Base-by-base conservation (phyloP, 2,888 invertebrate species). In the Theretra japonica region DNA sequence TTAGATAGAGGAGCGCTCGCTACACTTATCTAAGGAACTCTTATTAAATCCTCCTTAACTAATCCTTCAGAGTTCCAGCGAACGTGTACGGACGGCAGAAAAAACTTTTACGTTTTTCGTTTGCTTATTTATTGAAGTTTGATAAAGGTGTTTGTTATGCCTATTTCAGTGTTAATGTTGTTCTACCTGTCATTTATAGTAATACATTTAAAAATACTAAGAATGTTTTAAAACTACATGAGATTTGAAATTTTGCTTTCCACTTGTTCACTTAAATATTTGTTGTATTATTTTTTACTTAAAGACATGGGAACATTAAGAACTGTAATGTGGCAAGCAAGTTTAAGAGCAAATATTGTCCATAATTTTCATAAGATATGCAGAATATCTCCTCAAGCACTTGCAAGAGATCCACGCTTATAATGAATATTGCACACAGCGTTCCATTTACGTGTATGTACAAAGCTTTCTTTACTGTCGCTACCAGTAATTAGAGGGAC, bases 21-120 rank as follows among this genome's bases (percentile, higher is more conserved):
- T 87, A 88, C 90, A 90, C 91, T 92, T 91, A 91, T 89, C 91
- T 91, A 85, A 90, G 88, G 84, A 91, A 90, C 91, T 92, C 92
- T 92, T 93, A 93, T 93, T 93, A 92, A 93, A 93, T 91, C 92
- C 91, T 91, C 88, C 89, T 91, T 89, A 90, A 91, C 92, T 93
- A 93, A 93, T 93, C 92, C 92, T 88, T 89, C 86, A 86, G 83
- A 73, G 72, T 74, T 73, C 75, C 75, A 75, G 75, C 62, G 56
- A 62, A 56, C 69, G 50, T 33, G 87, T 90, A 93, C 76, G 71
- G 90, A 75, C 75, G 70, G 88, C 89, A 92, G 83, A 79, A 80
- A 62, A 65, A 65, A 41, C 6, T 17, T 11, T 4, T 17, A 21
- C n/a, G 23, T 21, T 23, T 15, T 48, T 15, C 15, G 23, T 65